These are phyloP conservation scores for Drosophila suboccidentalis DNA, from an alignment of 2,888 invertebrate genomes.

Conservation along the genomic window DNA sequence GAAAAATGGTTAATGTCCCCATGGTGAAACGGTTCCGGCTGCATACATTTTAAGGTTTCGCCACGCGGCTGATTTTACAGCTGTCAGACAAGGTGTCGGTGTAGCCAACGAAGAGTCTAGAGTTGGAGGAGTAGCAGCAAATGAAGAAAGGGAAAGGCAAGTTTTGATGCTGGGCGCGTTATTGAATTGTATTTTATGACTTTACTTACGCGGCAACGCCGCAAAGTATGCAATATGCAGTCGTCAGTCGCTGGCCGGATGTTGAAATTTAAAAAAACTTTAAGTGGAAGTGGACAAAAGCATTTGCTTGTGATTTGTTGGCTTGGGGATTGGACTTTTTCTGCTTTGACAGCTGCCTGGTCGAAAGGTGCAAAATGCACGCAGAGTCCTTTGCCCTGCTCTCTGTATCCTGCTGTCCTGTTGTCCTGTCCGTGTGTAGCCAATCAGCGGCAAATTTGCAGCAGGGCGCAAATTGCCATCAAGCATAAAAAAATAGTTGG, in stretches of 20 bases:
- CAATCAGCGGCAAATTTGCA: slow-evolving; percentile 80
- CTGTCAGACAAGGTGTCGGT: slow-evolving; percentile 68
- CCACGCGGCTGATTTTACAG: slow-evolving; percentile 75
- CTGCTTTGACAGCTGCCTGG: slow-evolving; percentile 73
- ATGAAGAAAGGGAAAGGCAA: slow-evolving; percentile 15
- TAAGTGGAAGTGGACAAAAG: slow-evolving; percentile 42
- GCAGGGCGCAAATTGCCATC: slow-evolving; percentile 80
- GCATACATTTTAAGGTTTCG: slow-evolving; percentile 69
- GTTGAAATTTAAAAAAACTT: slow-evolving; percentile 63
- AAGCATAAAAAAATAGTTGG: slow-evolving; percentile 75
- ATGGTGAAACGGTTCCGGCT: slow-evolving; percentile 12
- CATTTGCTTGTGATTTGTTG: slow-evolving; percentile 34
- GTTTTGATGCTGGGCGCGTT: slow-evolving; percentile 63
- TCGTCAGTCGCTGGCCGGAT: slow-evolving; percentile 4
- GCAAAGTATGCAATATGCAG: slow-evolving; percentile 69
- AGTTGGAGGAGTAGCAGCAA: not conserved
- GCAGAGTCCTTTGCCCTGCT: slow-evolving; percentile 12
- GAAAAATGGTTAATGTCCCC: not conserved
- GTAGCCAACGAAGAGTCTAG: not conserved
- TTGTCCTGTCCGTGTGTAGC: slow-evolving; percentile 55
- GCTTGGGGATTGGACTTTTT: slow-evolving; percentile 34
- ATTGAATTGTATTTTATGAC: slow-evolving; percentile 81
- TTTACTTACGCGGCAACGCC: slow-evolving; percentile 61
- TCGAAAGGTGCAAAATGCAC: slow-evolving; percentile 29
- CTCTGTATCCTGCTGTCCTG: slow-evolving; percentile 17